phyloP scores from a whole-genome alignment of 2,797 vertebrate genomes.

The Peromyscus aztecus region DNA sequence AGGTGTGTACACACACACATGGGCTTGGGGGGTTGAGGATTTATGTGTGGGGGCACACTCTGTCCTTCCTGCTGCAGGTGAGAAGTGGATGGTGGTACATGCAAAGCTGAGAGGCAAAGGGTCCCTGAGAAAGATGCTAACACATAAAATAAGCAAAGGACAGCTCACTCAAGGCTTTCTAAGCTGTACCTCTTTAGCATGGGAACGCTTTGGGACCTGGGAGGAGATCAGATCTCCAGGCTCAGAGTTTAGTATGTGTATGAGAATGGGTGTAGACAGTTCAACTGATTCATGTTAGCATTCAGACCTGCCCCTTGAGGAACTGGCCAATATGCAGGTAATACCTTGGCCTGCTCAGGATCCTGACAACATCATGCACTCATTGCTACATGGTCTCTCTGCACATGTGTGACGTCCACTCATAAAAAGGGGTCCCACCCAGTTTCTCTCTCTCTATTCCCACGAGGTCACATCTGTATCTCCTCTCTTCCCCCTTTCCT shows the following conservation, averaged over 20 bases:
- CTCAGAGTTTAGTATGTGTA: background rate
- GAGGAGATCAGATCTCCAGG: background rate
- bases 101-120: background rate
- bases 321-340: too few relatives aligned
- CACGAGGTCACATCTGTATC: too few relatives aligned
- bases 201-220: background rate
- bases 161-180: background rate
- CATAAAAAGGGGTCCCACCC: too few relatives aligned
- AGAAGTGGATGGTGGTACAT: background rate
- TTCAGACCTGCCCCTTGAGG: too few relatives aligned
- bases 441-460: too few relatives aligned
- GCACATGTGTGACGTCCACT: too few relatives aligned
- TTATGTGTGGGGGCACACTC: fast-evolving
- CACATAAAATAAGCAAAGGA: background rate
- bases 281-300: too few relatives aligned
- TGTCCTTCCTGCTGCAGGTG: background rate
- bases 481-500: too few relatives aligned
- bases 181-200: background rate
- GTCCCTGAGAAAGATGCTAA: background rate
- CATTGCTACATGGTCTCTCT: too few relatives aligned
- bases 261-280: fast-evolving
- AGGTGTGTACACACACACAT: too few relatives aligned
- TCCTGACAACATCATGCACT: too few relatives aligned
- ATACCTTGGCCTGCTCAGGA: too few relatives aligned
- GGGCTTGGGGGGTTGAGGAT: background rate